Evolutionary conservation across 1,140 invertebrate genomes (phyloP).

Genomic region (Octopus sinensis): DNA sequence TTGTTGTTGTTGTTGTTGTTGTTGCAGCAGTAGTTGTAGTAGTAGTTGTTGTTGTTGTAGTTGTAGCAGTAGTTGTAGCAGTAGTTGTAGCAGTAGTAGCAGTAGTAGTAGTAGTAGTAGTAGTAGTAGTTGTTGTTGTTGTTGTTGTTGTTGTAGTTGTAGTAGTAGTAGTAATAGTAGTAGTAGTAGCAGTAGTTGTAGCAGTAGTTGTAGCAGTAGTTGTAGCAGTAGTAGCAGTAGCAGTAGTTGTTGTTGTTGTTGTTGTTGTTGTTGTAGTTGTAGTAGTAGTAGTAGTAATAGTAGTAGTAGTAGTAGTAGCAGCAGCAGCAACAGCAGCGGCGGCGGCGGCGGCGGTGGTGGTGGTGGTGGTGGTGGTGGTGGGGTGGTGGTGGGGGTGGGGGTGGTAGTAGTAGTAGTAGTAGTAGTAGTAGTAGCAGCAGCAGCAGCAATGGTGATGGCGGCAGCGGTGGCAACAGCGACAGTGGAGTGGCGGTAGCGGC

Average conservation of each 20-base stretch:
- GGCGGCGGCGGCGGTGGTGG: no score
- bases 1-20: background rate
- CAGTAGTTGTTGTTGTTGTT: slow-evolving; percentile 17
- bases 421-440: slow-evolving; percentile 14
- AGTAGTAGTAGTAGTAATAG: slow-evolving; percentile 22
- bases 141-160: slow-evolving; percentile 17
- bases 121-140: slow-evolving; percentile 15
- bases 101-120: slow-evolving; percentile 20
- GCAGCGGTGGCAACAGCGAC: slow-evolving; percentile 14
- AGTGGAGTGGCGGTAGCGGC: background rate
- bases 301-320: slow-evolving; percentile 22
- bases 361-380: slow-evolving; percentile 21
- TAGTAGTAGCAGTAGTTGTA: slow-evolving; percentile 17
- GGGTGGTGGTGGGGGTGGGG: slow-evolving; percentile 17
- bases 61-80: background rate
- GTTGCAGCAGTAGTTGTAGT: slow-evolving; percentile 8
- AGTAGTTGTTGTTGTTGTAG: slow-evolving; percentile 7
- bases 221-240: no score
- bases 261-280: slow-evolving; percentile 14
- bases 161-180: slow-evolving; percentile 22
- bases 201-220: slow-evolving; percentile 13
- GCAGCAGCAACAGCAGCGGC: slow-evolving; percentile 17
- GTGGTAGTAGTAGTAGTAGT: slow-evolving; percentile 28
- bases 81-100: slow-evolving; percentile 13
- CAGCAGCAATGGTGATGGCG: slow-evolving; percentile 15